Conservation (phyloP, 2,888 invertebrate species). For the Chromoteleia sp. region DNA sequence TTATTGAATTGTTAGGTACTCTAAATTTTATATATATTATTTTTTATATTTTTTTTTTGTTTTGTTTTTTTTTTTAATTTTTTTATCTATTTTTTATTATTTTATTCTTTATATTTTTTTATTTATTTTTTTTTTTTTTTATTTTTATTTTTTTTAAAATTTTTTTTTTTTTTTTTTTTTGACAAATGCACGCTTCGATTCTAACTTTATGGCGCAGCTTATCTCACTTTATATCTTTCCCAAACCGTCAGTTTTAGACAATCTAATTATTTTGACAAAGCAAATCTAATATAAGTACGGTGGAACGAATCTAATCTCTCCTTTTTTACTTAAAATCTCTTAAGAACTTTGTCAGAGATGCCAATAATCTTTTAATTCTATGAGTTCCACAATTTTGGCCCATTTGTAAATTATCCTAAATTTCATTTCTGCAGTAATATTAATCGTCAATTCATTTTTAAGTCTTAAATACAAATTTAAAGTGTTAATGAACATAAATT, state of each 20-base stretch:
- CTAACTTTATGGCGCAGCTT: not conserved
- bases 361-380: constrained; percentile 15
- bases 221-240: not conserved
- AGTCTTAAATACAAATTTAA: too few species aligned
- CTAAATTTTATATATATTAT: too few species aligned
- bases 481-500: too few species aligned
- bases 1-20: too few species aligned
- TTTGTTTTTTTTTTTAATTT: too few species aligned
- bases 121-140: too few species aligned
- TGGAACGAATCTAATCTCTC: not conserved
- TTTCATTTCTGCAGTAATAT: not conserved
- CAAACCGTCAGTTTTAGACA: not conserved
- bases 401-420: not conserved
- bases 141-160: too few species aligned
- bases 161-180: not conserved
- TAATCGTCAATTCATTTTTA: too few species aligned
- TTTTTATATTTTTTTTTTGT: too few species aligned
- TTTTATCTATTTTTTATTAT: too few species aligned
- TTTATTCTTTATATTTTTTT: too few species aligned
- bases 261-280: constrained; percentile 4
- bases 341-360: constrained; percentile 11
- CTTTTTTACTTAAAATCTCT: not conserved
- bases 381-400: not conserved
- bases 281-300: constrained; percentile 9
- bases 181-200: not conserved